Evolutionary conservation across 2,888 invertebrate genomes (phyloP).

Genomic region (Leptinotarsa tumamoca): DNA sequence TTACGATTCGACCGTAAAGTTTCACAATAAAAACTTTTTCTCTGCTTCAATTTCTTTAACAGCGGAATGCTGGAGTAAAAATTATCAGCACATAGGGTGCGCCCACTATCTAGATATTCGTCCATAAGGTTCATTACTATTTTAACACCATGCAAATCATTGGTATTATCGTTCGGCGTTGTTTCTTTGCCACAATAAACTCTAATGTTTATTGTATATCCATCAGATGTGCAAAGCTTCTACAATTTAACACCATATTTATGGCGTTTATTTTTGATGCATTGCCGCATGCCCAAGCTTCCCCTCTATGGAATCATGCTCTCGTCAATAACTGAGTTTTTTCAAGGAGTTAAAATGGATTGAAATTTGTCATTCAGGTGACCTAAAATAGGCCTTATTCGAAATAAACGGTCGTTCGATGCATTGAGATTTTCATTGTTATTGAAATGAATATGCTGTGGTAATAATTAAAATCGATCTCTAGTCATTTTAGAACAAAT

Average conservation of each 20-base stretch:
- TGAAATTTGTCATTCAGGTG: slow-evolving; percentile 23
- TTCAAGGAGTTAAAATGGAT: slow-evolving; percentile 28
- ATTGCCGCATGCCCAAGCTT: slow-evolving; percentile 32
- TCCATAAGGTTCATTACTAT: slow-evolving; percentile 33
- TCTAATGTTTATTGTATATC: slow-evolving; percentile 33
- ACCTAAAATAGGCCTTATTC: slow-evolving; percentile 17
- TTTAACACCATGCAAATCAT: slow-evolving; percentile 28
- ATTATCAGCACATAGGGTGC: slow-evolving; percentile 29
- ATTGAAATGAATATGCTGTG: slow-evolving; percentile 27
- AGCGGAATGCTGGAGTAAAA: slow-evolving; percentile 19
- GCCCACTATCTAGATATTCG: slow-evolving; percentile 36
- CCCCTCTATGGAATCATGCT: slow-evolving; percentile 36
- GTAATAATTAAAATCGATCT: slow-evolving; percentile 21
- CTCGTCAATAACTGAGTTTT: slow-evolving; percentile 34
- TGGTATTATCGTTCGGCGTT: slow-evolving; percentile 15
- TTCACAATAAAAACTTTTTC: slow-evolving; percentile 24
- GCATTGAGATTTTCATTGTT: slow-evolving; percentile 27
- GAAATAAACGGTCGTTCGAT: slow-evolving; percentile 25
- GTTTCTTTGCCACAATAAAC: slow-evolving; percentile 34
- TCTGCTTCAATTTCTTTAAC: neutral
- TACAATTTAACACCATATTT: slow-evolving; percentile 35
- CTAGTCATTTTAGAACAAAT: slow-evolving; percentile 24
- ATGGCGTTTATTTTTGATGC: slow-evolving; percentile 34
- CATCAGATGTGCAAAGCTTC: slow-evolving; percentile 34
- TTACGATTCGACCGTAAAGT: slow-evolving; percentile 23